Evolutionary conservation across 2,113 vertebrate genomes (phyloP), one percentile per base, ranked within the genome.

Genomic region (Gambusia holbrooki): DNA sequence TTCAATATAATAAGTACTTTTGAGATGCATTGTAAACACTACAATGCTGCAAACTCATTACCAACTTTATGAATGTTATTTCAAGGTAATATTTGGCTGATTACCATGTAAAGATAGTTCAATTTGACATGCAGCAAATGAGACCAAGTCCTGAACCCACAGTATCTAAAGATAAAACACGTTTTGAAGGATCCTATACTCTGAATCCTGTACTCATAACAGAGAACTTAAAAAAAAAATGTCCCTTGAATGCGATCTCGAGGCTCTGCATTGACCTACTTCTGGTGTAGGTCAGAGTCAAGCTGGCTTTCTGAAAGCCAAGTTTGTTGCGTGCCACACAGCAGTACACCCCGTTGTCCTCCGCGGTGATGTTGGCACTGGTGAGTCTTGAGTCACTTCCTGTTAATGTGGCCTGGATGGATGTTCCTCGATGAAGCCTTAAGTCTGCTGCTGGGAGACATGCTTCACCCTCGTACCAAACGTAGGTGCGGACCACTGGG

Each of bases 271-370:
- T 62, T 25, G 0, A 74, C 71, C 2, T 27, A 90, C 90, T 79
- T 79, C 19, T 70, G 15, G 67, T 28, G 1, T 0, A 13, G 22
- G 0, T 58, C 51, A 91, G 48, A 0, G 2, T 80, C 1, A 88
- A 0, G 3, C 32, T 71, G 27, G 1, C 10, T 3, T 61, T 83
- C 81, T 92, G 81, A 32, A 84, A 90, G n/a, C 92, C 92, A 19
- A 90, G 89, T 67, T 2, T 73, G 84, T 93, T 93, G 19, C 48
- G 71, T 27, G 92, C 89, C 0, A 84, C 71, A 13, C 92, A 93
- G 79, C 92, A 92, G 89, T 88, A 84, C 70, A 28, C 66, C 27
- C 77, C 89, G 4, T 63, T 3, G 0, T 84, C 63, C 28, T 84
- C 40, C 3, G 45, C 1, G 4, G 58, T 79, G 54, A 89, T 19